Base-by-base conservation (phyloP, 37 sponge, comb jelly and placozoan species). In the Spongia lamella region DNA sequence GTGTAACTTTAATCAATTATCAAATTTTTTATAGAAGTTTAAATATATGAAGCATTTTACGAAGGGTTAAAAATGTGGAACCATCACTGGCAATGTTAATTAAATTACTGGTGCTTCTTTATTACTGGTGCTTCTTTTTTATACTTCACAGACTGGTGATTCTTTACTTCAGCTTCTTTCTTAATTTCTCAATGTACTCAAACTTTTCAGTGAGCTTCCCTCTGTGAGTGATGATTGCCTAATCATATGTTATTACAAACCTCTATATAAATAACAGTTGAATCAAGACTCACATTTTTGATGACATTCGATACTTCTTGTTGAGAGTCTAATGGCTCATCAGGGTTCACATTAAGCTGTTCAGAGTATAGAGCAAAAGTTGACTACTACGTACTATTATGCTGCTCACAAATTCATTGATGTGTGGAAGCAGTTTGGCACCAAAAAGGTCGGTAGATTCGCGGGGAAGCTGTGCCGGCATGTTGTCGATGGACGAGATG, bases 361-460 rank as follows among this genome's bases (percentile, higher is more conserved):
- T 19, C 4, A 22, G 64, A 5, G 16, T 51, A 68, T 27, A 43
- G 20, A 71, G 11, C 43, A 15, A 51, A 33, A 14, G 5, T 19
- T 3, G 56, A 24, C 25, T 6, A 71, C 3, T 20, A 56, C 22
- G 30, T 17, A 26, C 20, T 20, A 69, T 75, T 76, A 61, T 9
- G 16, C 40, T 53, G 56, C 91, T 81, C 63, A 94, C 95, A 63
- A 81, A 54, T 35, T 90, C 90, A 22, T 68, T n/a, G 13, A 97
- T 63, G 56, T 80, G 68, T 6, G 94, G 89, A 37, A 84, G 33
- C 0, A 97, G 79, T 16, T 65, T 71, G 3, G 73, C 38, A 22
- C 97, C 94, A 76, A 97, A 97, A 79, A 77, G 85, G 54, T 88
- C 86, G 4, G 97, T 97, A 43, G 97, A 86, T 68, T 93, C 97